Base-by-base conservation (phyloP, 2,797 vertebrate species). In the Paramormyrops hopkinsi region DNA sequence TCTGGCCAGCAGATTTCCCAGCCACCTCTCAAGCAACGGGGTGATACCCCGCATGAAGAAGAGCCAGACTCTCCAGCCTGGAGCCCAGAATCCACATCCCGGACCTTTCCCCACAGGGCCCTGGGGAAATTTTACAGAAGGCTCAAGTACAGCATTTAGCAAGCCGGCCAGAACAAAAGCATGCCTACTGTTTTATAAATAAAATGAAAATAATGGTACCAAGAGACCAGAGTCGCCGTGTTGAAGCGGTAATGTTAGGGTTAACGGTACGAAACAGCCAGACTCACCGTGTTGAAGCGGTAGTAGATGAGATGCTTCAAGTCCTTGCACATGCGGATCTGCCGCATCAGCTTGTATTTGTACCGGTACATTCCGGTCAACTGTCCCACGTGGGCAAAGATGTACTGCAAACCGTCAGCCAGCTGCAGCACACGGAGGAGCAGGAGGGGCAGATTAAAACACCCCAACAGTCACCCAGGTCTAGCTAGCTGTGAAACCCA, bases 21-120 rank as follows among this genome's bases (percentile, higher is more conserved):
- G 96, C 99, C 99, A 99, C 48, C 99, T 97, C 92, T 99, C 99
- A 93, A 99, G 93, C 93, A 99, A 94, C 0, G 99, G 99, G 0
- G 99, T 99, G 93, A 99, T 99, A 82, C 99, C 99, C 65, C 99
- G 97, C 99, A 99, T 99, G 94, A 99, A 99, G 94, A 99, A 99
- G 73, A 99, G 95, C 99, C 99, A 99, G 48, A 99, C 99, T 88
- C 99, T 96, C 99, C 99, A 99, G 50, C 99, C 99, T 0, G 99
- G 96, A 91, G 97, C 98, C 99, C 99, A 99, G 94, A 99, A 99
- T 17, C 99, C 99, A 95, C 99, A 99, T 90, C 99, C 99, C 85
- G 99, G 99, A 90, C 99, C 99, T 90, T 99, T 99, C 53, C 99
- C 99, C 89, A 99, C 99, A 59, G 99, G 99, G 3, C 99, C 99